Conservation (phyloP, 2,888 invertebrate genomes). For the Xanthia togata region DNA sequence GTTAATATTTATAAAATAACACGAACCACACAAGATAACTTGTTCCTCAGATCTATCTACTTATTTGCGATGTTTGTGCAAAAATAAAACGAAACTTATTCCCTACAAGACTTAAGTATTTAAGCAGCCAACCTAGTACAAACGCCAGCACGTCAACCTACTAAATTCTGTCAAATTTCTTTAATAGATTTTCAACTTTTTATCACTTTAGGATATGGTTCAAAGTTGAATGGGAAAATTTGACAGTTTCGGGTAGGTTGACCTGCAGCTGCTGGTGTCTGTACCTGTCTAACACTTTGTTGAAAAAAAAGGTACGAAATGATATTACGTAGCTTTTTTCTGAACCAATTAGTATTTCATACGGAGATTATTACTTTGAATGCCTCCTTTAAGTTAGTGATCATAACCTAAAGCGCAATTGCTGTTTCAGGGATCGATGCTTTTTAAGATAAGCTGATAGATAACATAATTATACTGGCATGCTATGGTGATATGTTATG, state of each 20-base stretch:
- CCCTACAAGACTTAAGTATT: neutral
- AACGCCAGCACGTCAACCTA: too few species aligned
- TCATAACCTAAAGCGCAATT: neutral
- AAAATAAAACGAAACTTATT: neutral
- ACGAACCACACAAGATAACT: neutral
- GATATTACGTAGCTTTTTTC: neutral
- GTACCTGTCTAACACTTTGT: neutral
- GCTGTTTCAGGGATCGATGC: neutral
- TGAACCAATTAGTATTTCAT: neutral
- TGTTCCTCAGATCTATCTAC: neutral
- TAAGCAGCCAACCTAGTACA: neutral
- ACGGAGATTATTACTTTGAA: neutral
- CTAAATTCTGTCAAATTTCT: too few species aligned
- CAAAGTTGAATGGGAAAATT: too few species aligned
- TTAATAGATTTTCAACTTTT: too few species aligned
- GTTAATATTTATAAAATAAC: constrained; percentile 3
- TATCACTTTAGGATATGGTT: too few species aligned
- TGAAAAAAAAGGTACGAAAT: neutral
- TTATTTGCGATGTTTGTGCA: neutral
- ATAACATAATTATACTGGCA: neutral
- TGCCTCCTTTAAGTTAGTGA: neutral
- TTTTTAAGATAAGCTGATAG: neutral
- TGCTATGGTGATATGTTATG: neutral
- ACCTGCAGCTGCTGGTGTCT: too few species aligned
- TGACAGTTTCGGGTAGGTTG: too few species aligned